Base-by-base conservation (phyloP, 2,797 vertebrate species). In the Siniperca scherzeri region DNA sequence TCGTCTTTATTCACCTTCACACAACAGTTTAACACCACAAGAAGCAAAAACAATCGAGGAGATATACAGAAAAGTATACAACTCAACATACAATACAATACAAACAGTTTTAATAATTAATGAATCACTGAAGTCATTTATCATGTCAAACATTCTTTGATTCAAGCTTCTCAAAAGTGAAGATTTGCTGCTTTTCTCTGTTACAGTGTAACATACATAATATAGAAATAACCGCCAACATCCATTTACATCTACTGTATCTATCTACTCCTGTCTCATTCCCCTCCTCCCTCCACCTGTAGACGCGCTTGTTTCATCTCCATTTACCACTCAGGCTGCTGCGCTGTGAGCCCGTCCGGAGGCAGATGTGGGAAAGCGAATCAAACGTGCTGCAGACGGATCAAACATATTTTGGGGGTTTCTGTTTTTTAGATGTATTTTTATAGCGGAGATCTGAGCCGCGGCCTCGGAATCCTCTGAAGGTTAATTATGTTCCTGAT, bases 401-500 rank as follows among this genome's bases (percentile, higher is more conserved):
- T 91, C 90, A 93, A 93, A 89, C 89, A 83, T 88, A 76, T 90
- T 84, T 84, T 73, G 78, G 83, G 82, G 77, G 68, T 22, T 80
- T 88, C 89, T 90, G 92, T 86, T 92, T 94, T 93, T 93, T 87
- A 90, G 89, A 93, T 93, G 91, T 91, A 91, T 91, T 93, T 94
- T 94, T 94, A 93, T 90, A 91, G 91, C 70, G 21, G 78, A 92
- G 91, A 93, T 93, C 91, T 92, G 91, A 92, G 88, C 88, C 59
- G 75, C 73, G 82, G 92, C 87, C 94, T 86, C 85, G 3, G 74
- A 92, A 92, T 86, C 91, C 95, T 96, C 92, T 95, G 94, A 96
- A 95, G 94, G 94, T 95, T 95, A 95, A 95, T 93, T 88, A 95
- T 79, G 87, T 85, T 90, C 90, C 82, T 97, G 96, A 97, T 96